Percentiles rank a stretch among this genome's conserved stretches.
Evolutionary conservation across 2,797 vertebrate genomes (phyloP).

Genomic region (Gambusia yucatana): DNA sequence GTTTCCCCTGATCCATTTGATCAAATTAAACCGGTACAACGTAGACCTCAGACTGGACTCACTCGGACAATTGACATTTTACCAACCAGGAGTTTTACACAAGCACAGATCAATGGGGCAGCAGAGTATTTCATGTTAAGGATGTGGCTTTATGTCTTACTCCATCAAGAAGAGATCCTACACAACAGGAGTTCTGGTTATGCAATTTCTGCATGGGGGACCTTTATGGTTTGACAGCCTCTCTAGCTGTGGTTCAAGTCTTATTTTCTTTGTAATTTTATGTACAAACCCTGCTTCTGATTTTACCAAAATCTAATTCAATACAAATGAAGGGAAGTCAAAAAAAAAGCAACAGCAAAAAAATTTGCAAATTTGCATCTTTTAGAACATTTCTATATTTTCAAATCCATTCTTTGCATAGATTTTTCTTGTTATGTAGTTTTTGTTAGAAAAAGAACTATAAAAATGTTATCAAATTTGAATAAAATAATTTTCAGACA

Average conservation of each 20-base stretch:
- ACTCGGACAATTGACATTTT: not conserved
- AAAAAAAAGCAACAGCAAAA: not conserved
- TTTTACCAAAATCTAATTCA: not conserved
- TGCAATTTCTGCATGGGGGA: not conserved
- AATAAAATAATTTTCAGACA: not conserved
- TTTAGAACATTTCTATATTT: not conserved
- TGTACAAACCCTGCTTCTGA: not conserved
- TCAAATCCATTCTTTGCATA: not conserved
- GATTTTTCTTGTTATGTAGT: not conserved
- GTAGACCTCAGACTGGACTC: not conserved
- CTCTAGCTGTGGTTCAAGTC: not conserved
- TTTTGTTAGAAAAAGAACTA: not conserved
- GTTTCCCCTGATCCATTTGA: not conserved
- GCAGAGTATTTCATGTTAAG: not conserved
- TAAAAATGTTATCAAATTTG: not conserved
- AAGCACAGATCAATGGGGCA: not conserved
- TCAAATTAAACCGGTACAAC: not conserved
- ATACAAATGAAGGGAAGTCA: not conserved
- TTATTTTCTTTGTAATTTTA: not conserved
- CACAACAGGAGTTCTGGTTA: not conserved
- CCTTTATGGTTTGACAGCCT: not conserved
- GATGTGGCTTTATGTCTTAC: not conserved
- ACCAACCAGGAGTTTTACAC: conserved; percentile 4
- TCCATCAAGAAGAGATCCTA: not conserved
- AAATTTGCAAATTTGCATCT: not conserved